Base-by-base conservation (phyloP, 1,140 invertebrate species). In the Brachionus angularis region DNA sequence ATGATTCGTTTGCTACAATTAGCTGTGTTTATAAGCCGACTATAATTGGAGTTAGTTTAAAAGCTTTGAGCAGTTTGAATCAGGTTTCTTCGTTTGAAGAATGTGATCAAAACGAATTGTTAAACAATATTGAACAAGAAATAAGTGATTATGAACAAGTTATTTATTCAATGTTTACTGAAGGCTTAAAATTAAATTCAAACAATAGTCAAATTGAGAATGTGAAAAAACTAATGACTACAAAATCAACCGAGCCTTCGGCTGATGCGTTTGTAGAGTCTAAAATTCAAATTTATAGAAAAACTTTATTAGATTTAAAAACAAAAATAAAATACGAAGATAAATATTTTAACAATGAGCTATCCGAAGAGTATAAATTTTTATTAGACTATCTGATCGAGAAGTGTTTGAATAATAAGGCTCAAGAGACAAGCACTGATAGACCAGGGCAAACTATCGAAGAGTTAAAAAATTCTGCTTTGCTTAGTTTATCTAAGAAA, bases 1-100 rank as follows among this genome's bases (percentile, higher is more conserved):
- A 50, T 29, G 67, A 70, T 18, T 50, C 46, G 29, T 50, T 70
- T 14, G 67, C 67, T 12, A 70, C 46, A 21, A 50, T 50, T 46
- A 36, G 14, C 18, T 70, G 67, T 44, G 42, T 47, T 3, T 67
- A 67, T 50, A 31, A 47, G 31, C 62, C 62, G 14, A 47, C 62
- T 31, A 29, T 67, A 25, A 50, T 67, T 33, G 62, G 62, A 18
- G 5, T 67, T 27, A 47, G 39, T 21, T 42, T 67, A 2, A 67
- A 67, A 12, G 39, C 29, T 29, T 23, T 67, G 1, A 50, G 23
- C 8, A 49, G 12, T 10, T 27, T 67, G 8, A 50, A 21, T 7
- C 33, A 58, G n/a, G n/a, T n/a, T n/a, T n/a, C n/a, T 3, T 23
- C 18, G 1, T 58, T 58, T 39, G 53, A 58, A 2, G 8, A 36